Evolutionary conservation across 2,797 vertebrate species (phyloP), one percentile per base, ranked within the genome.

Genomic region (Alauda arvensis): DNA sequence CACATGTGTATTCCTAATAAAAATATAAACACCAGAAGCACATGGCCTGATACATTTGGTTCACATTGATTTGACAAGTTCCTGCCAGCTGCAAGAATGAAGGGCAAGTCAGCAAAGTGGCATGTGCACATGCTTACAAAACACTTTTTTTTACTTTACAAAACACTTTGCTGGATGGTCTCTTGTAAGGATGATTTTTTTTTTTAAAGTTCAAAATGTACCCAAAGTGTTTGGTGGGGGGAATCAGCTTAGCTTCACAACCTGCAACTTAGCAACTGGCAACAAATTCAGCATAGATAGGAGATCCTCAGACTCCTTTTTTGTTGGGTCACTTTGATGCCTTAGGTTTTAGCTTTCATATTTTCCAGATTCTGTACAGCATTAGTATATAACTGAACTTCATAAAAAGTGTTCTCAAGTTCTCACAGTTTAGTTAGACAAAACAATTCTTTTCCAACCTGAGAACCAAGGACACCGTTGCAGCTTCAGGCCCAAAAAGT

Each of bases 41-140:
- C 61, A 65, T 43, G 48, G 34, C 19, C 49, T 56, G 37, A 28
- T 57, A 42, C 0, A 2, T 70, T 80, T 83, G 72, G 86, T 72
- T 76, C 34, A n/a, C 14, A 59, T 37, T 60, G 78, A 80, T 80
- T 90, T 52, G 67, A 76, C 53, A 83, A 67, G 23, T 43, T 88
- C 49, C 67, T 90, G 56, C 66, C 61, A 56, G 39, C 77, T 60
- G 23, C 46, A 69, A 76, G 59, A 91, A 51, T 18, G 34, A 88
- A 63, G 67, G 52, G 91, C 29, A 83, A 91, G 42, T 72, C 78
- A 60, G 10, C 14, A 56, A 88, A 82, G 24, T 66, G 66, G 14
- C 15, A 3, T 37, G 14, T 42, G 21, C n/a, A 16, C 31, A 51
- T 56, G 16, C 72, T 88, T 83, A 46, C 56, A 85, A 91, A 83